Percentiles rank a stretch among this genome's conserved stretches.
These are phyloP conservation scores for Fragum sueziense DNA, from an alignment of 2,888 invertebrate genomes.

Conservation along the genomic window DNA sequence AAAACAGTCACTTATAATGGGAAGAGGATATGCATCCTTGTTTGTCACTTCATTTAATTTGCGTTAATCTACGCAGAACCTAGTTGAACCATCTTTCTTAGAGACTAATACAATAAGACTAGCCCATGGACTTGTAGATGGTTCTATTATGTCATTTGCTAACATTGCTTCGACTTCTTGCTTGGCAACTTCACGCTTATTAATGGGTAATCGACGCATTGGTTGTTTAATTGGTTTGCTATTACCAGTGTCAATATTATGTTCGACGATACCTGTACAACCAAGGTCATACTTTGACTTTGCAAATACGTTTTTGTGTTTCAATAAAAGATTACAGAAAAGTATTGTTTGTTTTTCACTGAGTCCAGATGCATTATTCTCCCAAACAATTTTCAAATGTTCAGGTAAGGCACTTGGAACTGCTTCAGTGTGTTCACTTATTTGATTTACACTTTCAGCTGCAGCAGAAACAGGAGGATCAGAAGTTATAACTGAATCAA, in stretches of 20 bases:
- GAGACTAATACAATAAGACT: no score
- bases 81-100: no score
- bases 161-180: not conserved
- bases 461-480: not conserved
- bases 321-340: not conserved
- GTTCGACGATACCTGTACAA: not conserved
- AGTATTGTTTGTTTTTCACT: not conserved
- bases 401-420: not conserved
- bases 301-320: not conserved
- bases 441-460: not conserved
- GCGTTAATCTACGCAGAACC: no score
- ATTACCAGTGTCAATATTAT: not conserved
- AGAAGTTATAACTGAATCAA: not conserved
- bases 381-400: no score
- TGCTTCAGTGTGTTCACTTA: not conserved
- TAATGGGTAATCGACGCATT: not conserved
- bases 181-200: not conserved
- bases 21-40: no score
- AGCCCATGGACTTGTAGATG: no score
- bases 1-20: no score
- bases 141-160: not conserved
- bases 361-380: no score
- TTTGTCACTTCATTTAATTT: no score
- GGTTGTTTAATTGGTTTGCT: not conserved
- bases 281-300: not conserved